phyloP scores from a whole-genome alignment of 2,113 vertebrate species.

The Upupa epops region DNA sequence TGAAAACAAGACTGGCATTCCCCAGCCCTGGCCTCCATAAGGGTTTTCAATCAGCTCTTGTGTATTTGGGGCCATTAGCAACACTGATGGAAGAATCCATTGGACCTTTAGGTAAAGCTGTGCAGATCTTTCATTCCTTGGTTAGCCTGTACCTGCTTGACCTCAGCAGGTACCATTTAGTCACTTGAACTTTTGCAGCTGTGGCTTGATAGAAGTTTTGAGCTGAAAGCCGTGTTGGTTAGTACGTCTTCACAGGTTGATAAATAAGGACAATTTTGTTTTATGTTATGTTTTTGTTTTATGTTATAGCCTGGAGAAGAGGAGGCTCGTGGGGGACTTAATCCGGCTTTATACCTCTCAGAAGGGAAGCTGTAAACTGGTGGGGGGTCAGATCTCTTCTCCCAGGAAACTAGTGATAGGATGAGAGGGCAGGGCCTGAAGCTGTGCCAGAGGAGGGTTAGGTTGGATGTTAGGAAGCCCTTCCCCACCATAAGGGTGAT shows the following conservation, averaged over 20 bases:
- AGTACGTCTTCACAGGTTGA: neutral
- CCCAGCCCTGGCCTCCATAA: neutral
- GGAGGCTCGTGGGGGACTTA: too few species aligned
- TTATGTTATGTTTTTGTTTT: neutral
- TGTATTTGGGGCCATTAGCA: neutral
- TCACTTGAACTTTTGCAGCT: neutral
- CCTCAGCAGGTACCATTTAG: neutral
- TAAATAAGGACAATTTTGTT: neutral
- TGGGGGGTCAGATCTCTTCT: too few species aligned
- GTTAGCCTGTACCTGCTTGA: neutral
- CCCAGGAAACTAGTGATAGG: too few species aligned
- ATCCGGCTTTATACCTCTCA: too few species aligned
- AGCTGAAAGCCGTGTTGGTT: neutral
- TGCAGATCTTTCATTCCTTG: neutral
- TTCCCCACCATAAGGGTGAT: too few species aligned
- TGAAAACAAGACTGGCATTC: neutral
- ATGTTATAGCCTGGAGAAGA: too few species aligned
- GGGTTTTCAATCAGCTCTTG: neutral
- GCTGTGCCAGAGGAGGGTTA: too few species aligned
- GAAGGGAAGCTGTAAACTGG: too few species aligned
- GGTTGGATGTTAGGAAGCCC: too few species aligned
- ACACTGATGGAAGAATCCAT: neutral
- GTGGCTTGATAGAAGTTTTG: neutral
- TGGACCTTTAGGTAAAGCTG: slow-evolving; percentile 12
- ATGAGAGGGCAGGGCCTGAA: too few species aligned